Evolutionary conservation across 2,113 vertebrate genomes (phyloP), one percentile per base, ranked within the genome.

Genomic region (Abramis brama): DNA sequence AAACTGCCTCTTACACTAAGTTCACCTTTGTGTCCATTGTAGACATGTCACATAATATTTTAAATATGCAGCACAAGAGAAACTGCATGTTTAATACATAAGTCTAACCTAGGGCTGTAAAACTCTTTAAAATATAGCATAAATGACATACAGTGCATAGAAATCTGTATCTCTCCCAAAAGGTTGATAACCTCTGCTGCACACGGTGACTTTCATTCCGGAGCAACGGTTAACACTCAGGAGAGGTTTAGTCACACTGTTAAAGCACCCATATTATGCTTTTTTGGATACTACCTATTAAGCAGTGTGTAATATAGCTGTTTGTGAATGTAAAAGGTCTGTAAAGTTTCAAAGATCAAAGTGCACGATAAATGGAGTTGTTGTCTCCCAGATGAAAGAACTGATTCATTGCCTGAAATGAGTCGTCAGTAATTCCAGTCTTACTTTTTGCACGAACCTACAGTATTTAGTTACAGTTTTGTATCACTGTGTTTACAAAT

Each of bases 21-120:
- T 47, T 25, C n/a, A 47, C 43, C 6, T 75, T 25, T 75, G 12
- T 19, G 45, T 43, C 23, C 4, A 73, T n/a, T 43, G 36, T 45
- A 73, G 70, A 23, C 9, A 71, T 39, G 39, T 47, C 10, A 47
- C 23, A n/a, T n/a, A n/a, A 74, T 47, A 25, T 45, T 43, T 71
- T 73, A 45, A 64, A 73, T 73, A 73, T 23, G 68, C 33, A 21
- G 33, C 68, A 71, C 33, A 71, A 70, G 17, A 39, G 68, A 70
- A 7, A 19, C 36, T 39, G 9, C 68, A 71, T 39, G 19, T 39
- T 71, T 71, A 71, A 19, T 39, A 59, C 21, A 59, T 8, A 23
- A 2, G 33, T 39, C 68, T 71, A 39, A 39, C 68, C 68, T 39
- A n/a, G 9, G 36, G 70, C 70, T 73, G 21, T 36, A 68, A 36